Base-by-base conservation (phyloP, 53 echinoderm and acorn worm genomes). In the Patiria pectinifera region DNA sequence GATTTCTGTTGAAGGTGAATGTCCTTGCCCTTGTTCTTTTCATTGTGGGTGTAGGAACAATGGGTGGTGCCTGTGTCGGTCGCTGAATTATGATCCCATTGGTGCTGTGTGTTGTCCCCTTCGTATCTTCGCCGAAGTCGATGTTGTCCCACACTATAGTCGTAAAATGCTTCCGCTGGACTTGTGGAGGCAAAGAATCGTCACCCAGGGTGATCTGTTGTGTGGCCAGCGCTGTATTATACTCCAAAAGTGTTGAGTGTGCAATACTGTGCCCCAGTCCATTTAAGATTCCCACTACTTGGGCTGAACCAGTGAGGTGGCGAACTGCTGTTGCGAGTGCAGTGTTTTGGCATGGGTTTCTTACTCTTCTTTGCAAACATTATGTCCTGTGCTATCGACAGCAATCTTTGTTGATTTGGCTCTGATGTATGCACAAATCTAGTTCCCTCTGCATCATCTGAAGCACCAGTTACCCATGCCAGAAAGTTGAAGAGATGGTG, bases 21-120 rank as follows among this genome's bases (percentile, higher is more conserved):
- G 74, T 74, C 74, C 74, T 74, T 74, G 21, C 24, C 74, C 21
- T 74, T 74, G 74, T 74, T 19, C 21, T 74, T 74, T 74, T 74
- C 74, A 74, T 22, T 74, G 74, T 22, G 74, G 74, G 74, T 74
- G 74, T 19, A 74, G 74, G 74, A 24, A 74, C 74, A 74, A 74
- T 24, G 21, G 13, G 21, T 22, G 74, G 74, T 19, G 21, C 21
- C 74, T 74, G 74, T 74, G 15, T 74, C 24, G 2, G 21, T 74
- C 74, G 13, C 49, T 81, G 82, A n/a, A 94, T 92, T 59, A 90
- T 91, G 80, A 96, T 94, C 62, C 96, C 96, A 76, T 92, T 96
- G 47, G 96, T 96, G 91, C 92, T 92, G 76, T 96, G 96, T 45
- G 96, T 96, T 75, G 94, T 94, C 45, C 76, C 80, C 80, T 45